A percentile compares a stretch with the other conserved stretches of the same genome.
Evolutionary conservation across 2,113 vertebrate genomes (phyloP).

Genomic region (Dasypus novemcinctus): DNA sequence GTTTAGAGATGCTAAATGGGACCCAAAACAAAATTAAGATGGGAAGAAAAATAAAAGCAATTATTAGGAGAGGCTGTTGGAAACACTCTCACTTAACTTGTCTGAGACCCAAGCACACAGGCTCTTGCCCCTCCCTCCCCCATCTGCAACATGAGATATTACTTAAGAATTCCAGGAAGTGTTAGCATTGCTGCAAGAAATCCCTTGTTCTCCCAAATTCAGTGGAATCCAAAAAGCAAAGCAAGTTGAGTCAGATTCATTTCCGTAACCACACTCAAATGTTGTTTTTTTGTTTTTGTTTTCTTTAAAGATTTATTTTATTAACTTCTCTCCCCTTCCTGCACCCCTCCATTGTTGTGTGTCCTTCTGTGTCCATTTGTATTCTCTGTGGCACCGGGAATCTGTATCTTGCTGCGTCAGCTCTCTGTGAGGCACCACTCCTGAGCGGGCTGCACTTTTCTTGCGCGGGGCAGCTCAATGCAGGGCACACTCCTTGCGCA

Average conservation of each 20-base stretch:
- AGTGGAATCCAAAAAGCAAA: slow-evolving; percentile 17
- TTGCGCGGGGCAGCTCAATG: too few species aligned
- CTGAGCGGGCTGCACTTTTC: too few species aligned
- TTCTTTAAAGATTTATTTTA: too few species aligned
- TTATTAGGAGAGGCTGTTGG: neutral
- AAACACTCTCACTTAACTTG: neutral
- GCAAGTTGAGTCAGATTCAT: neutral
- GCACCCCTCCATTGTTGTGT: too few species aligned
- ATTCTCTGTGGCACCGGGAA: too few species aligned
- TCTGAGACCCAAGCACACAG: neutral
- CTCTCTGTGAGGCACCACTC: too few species aligned
- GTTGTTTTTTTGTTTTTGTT: slow-evolving; percentile 48
- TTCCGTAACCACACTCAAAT: slow-evolving; percentile 22
- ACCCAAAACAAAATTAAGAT: slow-evolving; percentile 9
- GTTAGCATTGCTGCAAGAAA: neutral
- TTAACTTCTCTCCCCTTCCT: too few species aligned
- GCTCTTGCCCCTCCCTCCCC: neutral
- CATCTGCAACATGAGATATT: neutral
- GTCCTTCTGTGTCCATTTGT: too few species aligned
- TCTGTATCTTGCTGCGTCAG: too few species aligned
- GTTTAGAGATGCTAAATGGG: neutral
- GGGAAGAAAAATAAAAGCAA: neutral
- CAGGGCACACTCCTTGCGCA: too few species aligned
- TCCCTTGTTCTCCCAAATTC: neutral
- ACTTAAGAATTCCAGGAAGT: neutral